Base-by-base conservation (phyloP, 2,113 vertebrate species). In the Lepidothrix coronata region DNA sequence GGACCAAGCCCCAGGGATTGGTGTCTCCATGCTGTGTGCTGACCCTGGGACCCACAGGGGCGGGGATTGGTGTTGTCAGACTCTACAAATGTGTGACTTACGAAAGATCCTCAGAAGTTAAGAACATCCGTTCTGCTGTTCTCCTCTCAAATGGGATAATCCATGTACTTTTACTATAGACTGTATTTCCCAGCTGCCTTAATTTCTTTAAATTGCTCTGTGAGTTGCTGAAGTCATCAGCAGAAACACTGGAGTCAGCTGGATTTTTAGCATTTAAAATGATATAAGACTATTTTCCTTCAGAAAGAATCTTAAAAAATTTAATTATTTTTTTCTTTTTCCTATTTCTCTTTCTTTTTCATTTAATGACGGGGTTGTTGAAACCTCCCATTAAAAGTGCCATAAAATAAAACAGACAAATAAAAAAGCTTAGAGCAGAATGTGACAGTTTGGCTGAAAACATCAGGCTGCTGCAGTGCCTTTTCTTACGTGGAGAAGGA, bases 171-270 rank as follows among this genome's bases (percentile, higher is more conserved):
- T 95, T 89, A 74, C 93, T 87, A 21, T 28, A 87, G 90, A 44
- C 62, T 74, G 77, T 94, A 72, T 91, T 97, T 96, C 71, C 85
- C 55, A 88, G 79, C 79, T 97, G 89, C 93, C 91, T 87, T 95
- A 62, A 89, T 96, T 94, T 90, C 85, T 92, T 94, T 82, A 90
- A 96, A 96, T 94, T 70, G 91, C 92, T 84, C 78, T 91, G 62
- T 43, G 81, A 96, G 91, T 66, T 93, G 97, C 96, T 97, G 96
- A 95, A 97, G 91, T 97, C 96, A 97, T 97, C 96, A 96, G 59
- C 19, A 92, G 94, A 95, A 97, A 84, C 12, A 44, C 95, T 89
- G 59, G 62, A 95, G 96, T 97, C 96, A 97, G 97, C 96, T 92
- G 51, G 46, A 91, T 95, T 91, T 96, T 58, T 52, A 95, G 58